Evolutionary conservation across 2,888 invertebrate species (phyloP).

Genomic region (Drosophila mimetica): DNA sequence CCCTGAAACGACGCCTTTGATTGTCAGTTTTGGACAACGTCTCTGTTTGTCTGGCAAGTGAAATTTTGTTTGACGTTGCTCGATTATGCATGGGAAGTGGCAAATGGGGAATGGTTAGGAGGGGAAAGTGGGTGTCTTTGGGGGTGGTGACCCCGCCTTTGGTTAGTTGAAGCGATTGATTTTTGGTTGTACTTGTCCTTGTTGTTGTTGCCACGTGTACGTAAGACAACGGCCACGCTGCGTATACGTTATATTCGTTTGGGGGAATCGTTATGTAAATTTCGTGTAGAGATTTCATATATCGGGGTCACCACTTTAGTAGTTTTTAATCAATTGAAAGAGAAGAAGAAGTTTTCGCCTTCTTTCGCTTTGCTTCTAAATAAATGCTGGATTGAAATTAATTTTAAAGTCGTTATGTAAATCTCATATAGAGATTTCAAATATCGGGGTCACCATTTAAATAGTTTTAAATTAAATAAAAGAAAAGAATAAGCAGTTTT

Average conservation of each 20-base stretch:
- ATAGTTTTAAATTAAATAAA: constrained; percentile 1
- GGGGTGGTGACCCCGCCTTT: constrained; percentile 18
- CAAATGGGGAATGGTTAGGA: neutral
- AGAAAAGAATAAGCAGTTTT: neutral
- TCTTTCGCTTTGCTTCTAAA: neutral
- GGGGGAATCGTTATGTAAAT: constrained; percentile 40
- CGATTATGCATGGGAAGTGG: constrained; percentile 35
- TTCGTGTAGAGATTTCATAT: constrained; percentile 14
- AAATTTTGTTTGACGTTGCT: constrained; percentile 51
- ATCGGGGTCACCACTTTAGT: neutral
- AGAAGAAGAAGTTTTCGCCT: neutral
- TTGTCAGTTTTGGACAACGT: constrained; percentile 48
- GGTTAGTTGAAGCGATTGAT: constrained; percentile 45
- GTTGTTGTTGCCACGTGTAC: constrained; percentile 10
- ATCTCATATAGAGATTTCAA: constrained; percentile 5
- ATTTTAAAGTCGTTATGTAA: constrained; percentile 28
- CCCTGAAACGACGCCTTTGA: constrained; percentile 11
- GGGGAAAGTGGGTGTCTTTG: neutral
- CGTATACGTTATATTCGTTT: constrained; percentile 36
- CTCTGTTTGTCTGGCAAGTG: constrained; percentile 47
- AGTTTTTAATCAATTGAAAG: constrained; percentile 3
- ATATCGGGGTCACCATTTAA: constrained; percentile 1
- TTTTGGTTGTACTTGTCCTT: constrained; percentile 22
- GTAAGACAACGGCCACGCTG: constrained; percentile 15
- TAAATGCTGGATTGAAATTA: constrained; percentile 12